phyloP scores from a whole-genome alignment of 2,888 invertebrate species.

The Malthinus flaveolus region DNA sequence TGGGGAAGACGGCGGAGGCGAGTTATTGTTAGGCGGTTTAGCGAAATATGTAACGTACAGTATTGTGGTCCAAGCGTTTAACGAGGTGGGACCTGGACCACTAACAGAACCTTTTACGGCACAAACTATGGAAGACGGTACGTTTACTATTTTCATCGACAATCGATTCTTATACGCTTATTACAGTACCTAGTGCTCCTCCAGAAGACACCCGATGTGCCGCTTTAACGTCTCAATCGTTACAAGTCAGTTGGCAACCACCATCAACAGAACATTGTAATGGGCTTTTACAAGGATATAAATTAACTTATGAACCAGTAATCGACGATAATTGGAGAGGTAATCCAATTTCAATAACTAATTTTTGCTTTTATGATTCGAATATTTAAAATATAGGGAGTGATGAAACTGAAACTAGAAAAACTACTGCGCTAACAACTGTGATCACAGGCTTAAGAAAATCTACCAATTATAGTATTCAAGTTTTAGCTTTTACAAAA shows the following conservation, averaged over 20 bases:
- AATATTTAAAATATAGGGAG: conserved; percentile 45
- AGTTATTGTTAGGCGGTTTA: conserved; percentile 65
- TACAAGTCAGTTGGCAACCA: conserved; percentile 81
- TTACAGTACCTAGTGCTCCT: conserved; percentile 74
- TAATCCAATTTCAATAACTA: conserved; percentile 26
- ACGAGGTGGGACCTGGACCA: conserved; percentile 74
- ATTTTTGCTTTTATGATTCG: too few relatives aligned
- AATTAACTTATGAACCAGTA: conserved; percentile 69
- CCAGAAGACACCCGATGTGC: conserved; percentile 78
- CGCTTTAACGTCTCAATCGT: conserved; percentile 72
- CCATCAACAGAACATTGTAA: conserved; percentile 73
- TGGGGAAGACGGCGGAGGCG: conserved; percentile 69
- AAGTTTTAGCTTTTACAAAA: conserved; percentile 77
- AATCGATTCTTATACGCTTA: neutral
- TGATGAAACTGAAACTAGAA: conserved; percentile 63
- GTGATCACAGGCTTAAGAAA: conserved; percentile 72
- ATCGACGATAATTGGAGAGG: conserved; percentile 60
- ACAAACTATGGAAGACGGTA: conserved; percentile 76
- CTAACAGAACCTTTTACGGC: conserved; percentile 68
- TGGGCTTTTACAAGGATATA: conserved; percentile 77
- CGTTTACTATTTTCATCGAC: conserved; percentile 18
- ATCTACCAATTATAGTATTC: conserved; percentile 80
- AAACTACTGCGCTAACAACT: conserved; percentile 70
- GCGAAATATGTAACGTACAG: conserved; percentile 70
- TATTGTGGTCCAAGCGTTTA: conserved; percentile 73